Base-by-base conservation (phyloP, 2,888 invertebrate genomes). In the Labia minor region DNA sequence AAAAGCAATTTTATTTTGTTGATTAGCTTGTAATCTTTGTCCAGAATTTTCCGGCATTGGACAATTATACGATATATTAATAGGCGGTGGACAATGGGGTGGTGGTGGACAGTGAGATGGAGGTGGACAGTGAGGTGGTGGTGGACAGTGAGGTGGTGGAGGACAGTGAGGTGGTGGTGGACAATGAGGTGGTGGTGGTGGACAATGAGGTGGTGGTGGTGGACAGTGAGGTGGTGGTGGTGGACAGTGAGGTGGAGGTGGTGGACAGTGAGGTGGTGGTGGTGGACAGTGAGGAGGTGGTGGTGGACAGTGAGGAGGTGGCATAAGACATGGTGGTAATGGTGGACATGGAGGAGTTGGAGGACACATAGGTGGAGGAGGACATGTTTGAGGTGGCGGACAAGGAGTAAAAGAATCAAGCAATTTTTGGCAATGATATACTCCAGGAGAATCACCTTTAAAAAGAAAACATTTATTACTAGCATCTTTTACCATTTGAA, bases 381-480 rank as follows among this genome's bases (percentile, higher is more conserved):
- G n/a, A 8, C 6, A 14, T 11, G n/a, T 8, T 4, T 4, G n/a
- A n/a, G 4, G 4, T 3, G 49, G 49, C 3, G 49, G 49, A 49
- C 49, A 49, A 49, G 49, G 16, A 8, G 49, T 11, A 16, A 49
- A 49, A 16, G n/a, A 4, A 49, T 49, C 49, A 49, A 10, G 49
- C 3, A 49, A 16, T 49, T 49, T 49, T 49, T 49, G 49, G 14
- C 49, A 49, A 49, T 49, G 49, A 49, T 49, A 49, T 11, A 49
- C 49, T 4, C 49, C 49, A n/a, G 49, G 49, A 49, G 49, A 49
- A 14, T 49, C 49, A n/a, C 49, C 65, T 20, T 67, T 66, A 49
- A 69, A 67, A 19, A 69, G 63, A 62, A 37, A 69, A n/a, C 64
- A 64, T 37, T 68, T 67, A 10, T 62, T 37, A 19, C 62, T 65